A percentile compares a stretch with the other conserved stretches of the same genome.
Conservation (phyloP, 1,140 invertebrate species). For the Halesus radiatus region DNA sequence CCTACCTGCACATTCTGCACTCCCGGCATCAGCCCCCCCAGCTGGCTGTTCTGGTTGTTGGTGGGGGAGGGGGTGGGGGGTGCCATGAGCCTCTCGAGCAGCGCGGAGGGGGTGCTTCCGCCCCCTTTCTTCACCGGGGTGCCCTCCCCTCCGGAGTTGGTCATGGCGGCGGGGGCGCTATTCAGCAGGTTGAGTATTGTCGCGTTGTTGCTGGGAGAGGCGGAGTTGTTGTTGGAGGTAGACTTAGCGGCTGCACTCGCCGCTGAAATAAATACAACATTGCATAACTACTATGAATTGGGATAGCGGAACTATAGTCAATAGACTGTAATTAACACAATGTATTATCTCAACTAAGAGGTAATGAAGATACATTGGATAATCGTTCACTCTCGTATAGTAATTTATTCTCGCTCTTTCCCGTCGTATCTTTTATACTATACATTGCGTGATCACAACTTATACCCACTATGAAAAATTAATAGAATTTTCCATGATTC, state of each 20-base stretch:
- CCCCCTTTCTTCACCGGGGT: conserved; percentile 58
- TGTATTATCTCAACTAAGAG: no score
- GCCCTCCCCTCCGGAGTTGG: conserved; percentile 62
- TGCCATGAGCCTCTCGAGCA: conserved; percentile 65
- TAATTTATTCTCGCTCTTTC: no score
- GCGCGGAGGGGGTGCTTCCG: conserved; percentile 64
- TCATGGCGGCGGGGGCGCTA: conserved; percentile 78
- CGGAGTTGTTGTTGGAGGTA: conserved; percentile 51
- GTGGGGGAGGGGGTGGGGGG: conserved; percentile 61
- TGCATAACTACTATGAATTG: no score
- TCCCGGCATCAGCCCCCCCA: conserved; percentile 78
- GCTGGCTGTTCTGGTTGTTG: conserved; percentile 77
- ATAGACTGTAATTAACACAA: no score
- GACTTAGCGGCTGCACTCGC: conserved; percentile 69
- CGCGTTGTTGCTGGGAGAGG: conserved; percentile 73
- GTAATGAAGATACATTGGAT: no score
- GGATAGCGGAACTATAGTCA: no score
- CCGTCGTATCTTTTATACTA: no score
- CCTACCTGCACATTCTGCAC: conserved; percentile 82
- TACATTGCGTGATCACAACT: no score
- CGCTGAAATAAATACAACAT: conserved; percentile 57
- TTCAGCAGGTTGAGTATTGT: conserved; percentile 82
- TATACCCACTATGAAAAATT: no score
- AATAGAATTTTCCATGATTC: no score
- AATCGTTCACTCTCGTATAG: no score